Evolutionary conservation across 2,888 invertebrate genomes (phyloP).

Genomic region (Ernsta delagoae): DNA sequence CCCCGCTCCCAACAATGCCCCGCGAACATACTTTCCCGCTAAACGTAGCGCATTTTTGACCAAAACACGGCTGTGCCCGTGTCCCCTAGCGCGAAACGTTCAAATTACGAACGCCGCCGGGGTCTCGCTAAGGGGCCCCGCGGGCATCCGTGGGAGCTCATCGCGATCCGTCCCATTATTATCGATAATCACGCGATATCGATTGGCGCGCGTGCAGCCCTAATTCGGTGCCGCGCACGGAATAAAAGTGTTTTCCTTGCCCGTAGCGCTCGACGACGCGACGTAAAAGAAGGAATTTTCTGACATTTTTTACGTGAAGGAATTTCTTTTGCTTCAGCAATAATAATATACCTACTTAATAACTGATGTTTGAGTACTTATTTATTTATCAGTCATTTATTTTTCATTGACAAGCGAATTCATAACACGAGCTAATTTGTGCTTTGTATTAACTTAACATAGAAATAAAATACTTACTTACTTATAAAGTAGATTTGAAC

Average conservation of each 20-base stretch:
- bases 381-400: no score
- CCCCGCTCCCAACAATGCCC: conserved; percentile 1
- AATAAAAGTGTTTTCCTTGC: neutral
- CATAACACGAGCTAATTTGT: no score
- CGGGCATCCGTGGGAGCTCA: conserved; percentile 48
- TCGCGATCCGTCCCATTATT: conserved; percentile 59
- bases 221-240: conserved; percentile 52
- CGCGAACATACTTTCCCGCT: conserved; percentile 12
- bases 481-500: no score
- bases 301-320: conserved; percentile 4
- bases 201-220: conserved; percentile 71
- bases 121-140: conserved; percentile 50
- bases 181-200: conserved; percentile 80
- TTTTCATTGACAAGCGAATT: no score
- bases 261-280: neutral
- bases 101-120: conserved; percentile 54
- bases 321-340: no score
- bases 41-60: conserved; percentile 30
- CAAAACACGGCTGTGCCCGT: conserved; percentile 33
- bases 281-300: conserved; percentile 17
- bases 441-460: no score
- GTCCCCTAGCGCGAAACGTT: conserved; percentile 49
- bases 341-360: no score
- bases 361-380: no score
- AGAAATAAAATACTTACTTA: no score